A percentile compares a stretch with the other conserved stretches of the same genome.
Evolutionary conservation across 2,113 vertebrate genomes (phyloP).

Genomic region (Canis aureus): DNA sequence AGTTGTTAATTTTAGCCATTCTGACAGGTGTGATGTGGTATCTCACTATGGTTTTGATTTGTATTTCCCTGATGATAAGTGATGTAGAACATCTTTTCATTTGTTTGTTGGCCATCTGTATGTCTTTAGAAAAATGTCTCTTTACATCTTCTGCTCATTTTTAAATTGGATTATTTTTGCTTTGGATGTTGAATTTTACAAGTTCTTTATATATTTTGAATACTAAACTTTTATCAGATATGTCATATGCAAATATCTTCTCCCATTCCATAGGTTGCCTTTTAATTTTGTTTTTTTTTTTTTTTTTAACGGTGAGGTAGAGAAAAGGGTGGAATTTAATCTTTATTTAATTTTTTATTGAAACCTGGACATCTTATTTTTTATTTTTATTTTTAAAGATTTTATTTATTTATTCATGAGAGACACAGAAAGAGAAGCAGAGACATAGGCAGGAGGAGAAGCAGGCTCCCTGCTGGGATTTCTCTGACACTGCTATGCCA

Average conservation of each 20-base stretch:
- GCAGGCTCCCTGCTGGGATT: background rate
- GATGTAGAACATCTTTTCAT: background rate
- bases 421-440: too few species aligned
- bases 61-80: background rate
- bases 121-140: background rate
- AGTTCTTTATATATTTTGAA: background rate
- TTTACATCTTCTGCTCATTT: background rate
- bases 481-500: background rate
- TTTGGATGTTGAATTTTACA: background rate
- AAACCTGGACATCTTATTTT: background rate
- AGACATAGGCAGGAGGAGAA: too few species aligned
- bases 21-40: background rate
- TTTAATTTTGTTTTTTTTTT: background rate
- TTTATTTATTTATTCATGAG: too few species aligned
- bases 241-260: background rate
- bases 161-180: background rate
- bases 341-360: conserved; percentile 16
- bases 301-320: too few species aligned
- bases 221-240: background rate
- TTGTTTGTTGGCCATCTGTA: background rate
- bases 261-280: background rate
- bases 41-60: background rate
- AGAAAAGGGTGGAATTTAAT: too few species aligned
- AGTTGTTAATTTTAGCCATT: background rate
- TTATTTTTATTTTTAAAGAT: too few species aligned